Evolutionary conservation across 2,888 invertebrate genomes (phyloP), one percentile per base, ranked within the genome.

Genomic region (Odontocolon sp.): DNA sequence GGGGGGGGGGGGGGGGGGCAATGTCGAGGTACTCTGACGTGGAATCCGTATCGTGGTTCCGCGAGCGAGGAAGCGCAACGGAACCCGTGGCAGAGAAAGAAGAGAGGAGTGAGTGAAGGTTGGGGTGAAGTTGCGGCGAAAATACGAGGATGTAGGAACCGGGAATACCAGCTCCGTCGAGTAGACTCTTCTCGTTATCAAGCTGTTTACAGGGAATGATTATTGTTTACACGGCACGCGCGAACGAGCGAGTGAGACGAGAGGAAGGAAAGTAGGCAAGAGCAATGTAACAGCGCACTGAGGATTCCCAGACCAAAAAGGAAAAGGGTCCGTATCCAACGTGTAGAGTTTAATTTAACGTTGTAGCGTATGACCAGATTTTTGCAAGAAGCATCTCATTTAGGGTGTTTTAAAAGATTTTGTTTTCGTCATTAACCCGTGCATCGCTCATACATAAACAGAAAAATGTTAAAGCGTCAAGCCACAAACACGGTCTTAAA

Each of bases 171-270:
- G 64, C 50, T 70, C 64, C 47, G 38, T 31, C 69, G 52, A 69
- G 76, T 67, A 72, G 76, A 77, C 69, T 77, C 64, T 80, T 83
- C 82, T 83, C 83, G 83, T 82, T 83, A 85, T 82, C 82, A 85
- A 81, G 77, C 81, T 83, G 83, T 85, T 85, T 85, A 82, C 84
- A 82, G 76, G 78, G 78, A 79, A 80, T 78, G 80, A 86, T 83
- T 86, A 86, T 86, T 86, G 87, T 87, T 86, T 85, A 83, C 83
- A 77, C 79, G 79, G 80, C 63, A n/a, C n/a, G 70, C 42, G 18
- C 36, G 64, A 54, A 54, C 70, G 57, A 16, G 40, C 14, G 59
- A 61, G 59, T 42, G 57, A 45, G 67, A 11, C 33, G n/a, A 50
- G 63, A 67, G 71, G 67, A 33, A 63, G 38, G 40, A 31, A 52